Conservation (phyloP, 1,140 invertebrate species). For the Hyphantria cunea region DNA sequence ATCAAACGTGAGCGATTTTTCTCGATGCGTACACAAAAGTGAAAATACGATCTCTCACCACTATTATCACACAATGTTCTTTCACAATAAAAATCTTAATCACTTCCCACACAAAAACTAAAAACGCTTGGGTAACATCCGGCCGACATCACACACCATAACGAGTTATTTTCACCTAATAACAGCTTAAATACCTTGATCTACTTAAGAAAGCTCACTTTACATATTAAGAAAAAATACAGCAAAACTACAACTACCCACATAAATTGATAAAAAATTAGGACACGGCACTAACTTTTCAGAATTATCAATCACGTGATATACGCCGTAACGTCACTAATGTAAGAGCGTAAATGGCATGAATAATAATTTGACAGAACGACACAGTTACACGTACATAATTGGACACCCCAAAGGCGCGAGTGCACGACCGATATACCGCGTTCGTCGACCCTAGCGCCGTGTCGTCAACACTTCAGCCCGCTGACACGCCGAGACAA, state of each 20-base stretch:
- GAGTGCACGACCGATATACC: constrained; percentile 30
- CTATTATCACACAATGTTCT: constrained; percentile 52
- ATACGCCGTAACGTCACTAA: constrained; percentile 23
- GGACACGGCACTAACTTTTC: constrained; percentile 21
- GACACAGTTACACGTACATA: constrained; percentile 31
- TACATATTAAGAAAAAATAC: constrained; percentile 26
- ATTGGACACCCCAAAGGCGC: constrained; percentile 32
- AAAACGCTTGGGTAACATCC: constrained; percentile 42
- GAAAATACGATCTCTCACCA: constrained; percentile 61
- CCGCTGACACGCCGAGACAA: constrained; percentile 31
- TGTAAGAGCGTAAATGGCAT: constrained; percentile 21
- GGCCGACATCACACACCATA: constrained; percentile 35
- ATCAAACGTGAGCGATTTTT: constrained; percentile 24
- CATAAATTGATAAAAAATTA: constrained; percentile 22
- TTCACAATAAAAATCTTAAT: constrained; percentile 47
- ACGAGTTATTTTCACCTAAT: constrained; percentile 51
- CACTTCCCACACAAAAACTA: constrained; percentile 51
- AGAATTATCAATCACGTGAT: constrained; percentile 16
- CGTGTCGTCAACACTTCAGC: constrained; percentile 25
- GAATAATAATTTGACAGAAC: constrained; percentile 29
- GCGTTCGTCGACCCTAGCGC: constrained; percentile 34
- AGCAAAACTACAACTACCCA: constrained; percentile 57
- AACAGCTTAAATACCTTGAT: constrained; percentile 54
- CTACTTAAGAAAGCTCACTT: constrained; percentile 45
- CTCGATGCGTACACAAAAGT: constrained; percentile 49